phyloP scores from a whole-genome alignment of 2,797 vertebrate species.

The Mallotus villosus region DNA sequence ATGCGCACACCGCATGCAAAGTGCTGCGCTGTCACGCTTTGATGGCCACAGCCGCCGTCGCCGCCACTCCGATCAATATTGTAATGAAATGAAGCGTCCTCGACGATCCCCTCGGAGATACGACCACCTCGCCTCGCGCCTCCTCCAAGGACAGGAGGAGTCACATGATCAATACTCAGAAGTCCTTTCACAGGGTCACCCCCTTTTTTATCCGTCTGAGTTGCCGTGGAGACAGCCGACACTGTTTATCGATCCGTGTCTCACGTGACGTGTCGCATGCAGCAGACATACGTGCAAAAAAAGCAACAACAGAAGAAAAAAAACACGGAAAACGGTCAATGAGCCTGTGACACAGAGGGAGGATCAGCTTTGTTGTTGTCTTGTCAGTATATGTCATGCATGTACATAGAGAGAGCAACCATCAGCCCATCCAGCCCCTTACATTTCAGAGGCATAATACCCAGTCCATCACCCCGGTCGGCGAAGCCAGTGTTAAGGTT shows the following conservation, averaged over 20 bases:
- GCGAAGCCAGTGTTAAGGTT: no score
- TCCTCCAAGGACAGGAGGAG: not conserved
- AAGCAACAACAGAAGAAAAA: no score
- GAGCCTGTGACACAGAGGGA: no score
- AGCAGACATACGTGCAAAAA: not conserved
- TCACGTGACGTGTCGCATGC: not conserved
- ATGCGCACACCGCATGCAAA: not conserved
- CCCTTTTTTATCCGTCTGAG: not conserved
- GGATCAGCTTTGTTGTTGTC: not conserved
- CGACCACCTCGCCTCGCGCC: not conserved
- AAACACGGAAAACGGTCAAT: no score
- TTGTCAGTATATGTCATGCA: constrained; percentile 6
- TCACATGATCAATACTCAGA: not conserved
- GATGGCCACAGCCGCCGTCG: not conserved
- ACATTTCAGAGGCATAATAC: no score
- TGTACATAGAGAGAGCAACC: not conserved
- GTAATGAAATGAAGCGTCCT: not conserved
- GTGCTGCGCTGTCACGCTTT: not conserved
- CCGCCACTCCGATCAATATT: not conserved
- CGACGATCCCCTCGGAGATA: not conserved
- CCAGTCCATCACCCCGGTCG: no score
- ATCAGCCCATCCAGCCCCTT: no score
- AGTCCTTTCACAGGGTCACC: not conserved
- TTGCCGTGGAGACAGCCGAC: not conserved
- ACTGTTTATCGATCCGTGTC: not conserved